A percentile compares a stretch with the other conserved stretches of the same genome.
Conservation (phyloP, 2,113 vertebrate genomes). For the Pristiophorus japonicus region DNA sequence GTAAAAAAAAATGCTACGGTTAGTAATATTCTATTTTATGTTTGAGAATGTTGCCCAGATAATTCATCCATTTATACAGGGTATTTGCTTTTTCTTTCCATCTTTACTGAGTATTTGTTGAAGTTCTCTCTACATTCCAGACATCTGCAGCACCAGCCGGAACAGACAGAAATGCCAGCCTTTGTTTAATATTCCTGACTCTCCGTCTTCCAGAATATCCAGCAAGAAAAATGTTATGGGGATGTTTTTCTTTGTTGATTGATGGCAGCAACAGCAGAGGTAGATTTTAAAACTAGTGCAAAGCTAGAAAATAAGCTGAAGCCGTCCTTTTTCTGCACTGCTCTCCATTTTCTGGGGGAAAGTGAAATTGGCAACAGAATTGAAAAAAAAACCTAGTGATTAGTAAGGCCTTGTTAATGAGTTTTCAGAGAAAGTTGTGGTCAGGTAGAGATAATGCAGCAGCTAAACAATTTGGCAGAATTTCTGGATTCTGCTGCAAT, state of each 20-base stretch:
- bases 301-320: background rate
- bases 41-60: background rate
- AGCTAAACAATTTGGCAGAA: background rate
- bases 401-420: background rate
- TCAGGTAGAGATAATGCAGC: background rate
- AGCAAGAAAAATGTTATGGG: background rate
- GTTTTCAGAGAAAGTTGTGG: background rate
- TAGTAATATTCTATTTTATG: background rate
- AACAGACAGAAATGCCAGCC: background rate
- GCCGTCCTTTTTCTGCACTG: background rate
- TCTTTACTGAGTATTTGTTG: background rate
- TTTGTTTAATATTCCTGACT: background rate
- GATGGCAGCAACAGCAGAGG: background rate
- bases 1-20: background rate
- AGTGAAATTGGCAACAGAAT: background rate
- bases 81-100: background rate
- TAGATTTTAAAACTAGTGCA: background rate
- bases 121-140: background rate
- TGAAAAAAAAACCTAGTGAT: background rate
- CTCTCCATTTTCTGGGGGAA: background rate
- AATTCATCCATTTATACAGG: background rate
- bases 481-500: background rate
- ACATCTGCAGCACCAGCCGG: background rate
- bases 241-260: background rate
- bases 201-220: background rate